These are phyloP conservation scores for Netelia inedita DNA, from an alignment of 2,888 invertebrate species.

Conservation along the genomic window DNA sequence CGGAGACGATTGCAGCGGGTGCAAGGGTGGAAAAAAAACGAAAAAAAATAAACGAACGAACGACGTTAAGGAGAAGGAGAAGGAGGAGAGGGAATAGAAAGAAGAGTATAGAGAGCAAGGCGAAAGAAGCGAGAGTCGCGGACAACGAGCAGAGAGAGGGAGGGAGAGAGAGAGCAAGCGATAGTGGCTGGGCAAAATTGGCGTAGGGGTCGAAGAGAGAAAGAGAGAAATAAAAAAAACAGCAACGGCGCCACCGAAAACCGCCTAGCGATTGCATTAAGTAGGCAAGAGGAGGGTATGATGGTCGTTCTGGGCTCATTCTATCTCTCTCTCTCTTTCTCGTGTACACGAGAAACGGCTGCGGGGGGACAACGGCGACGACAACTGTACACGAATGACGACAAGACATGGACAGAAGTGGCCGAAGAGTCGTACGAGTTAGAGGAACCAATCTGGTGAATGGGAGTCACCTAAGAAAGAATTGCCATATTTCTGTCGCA, in stretches of 20 bases:
- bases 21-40: conserved; percentile 58
- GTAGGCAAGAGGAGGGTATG: conserved; percentile 77
- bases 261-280: conserved; percentile 83
- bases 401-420: conserved; percentile 44
- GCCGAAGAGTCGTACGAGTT: conserved; percentile 38
- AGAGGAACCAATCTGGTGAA: background rate
- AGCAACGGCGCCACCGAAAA: conserved; percentile 79
- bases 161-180: conserved; percentile 23
- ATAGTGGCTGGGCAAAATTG: conserved; percentile 53
- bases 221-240: conserved; percentile 33
- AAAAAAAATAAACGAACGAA: conserved; percentile 31
- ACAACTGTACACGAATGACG: conserved; percentile 46
- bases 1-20: conserved; percentile 80
- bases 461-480: background rate
- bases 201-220: conserved; percentile 38
- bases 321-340: background rate
- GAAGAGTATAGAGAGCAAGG: conserved; percentile 62
- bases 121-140: conserved; percentile 68
- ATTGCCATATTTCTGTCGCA: background rate
- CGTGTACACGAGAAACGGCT: conserved; percentile 61
- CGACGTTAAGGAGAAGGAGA: conserved; percentile 52
- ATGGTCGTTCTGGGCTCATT: conserved; percentile 24
- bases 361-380: conserved; percentile 50
- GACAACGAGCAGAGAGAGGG: conserved; percentile 50
- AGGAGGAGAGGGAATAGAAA: conserved; percentile 62